A percentile compares a stretch with the other conserved stretches of the same genome.
Conservation (phyloP, 2,113 vertebrate species). For the Regulus satrapa region DNA sequence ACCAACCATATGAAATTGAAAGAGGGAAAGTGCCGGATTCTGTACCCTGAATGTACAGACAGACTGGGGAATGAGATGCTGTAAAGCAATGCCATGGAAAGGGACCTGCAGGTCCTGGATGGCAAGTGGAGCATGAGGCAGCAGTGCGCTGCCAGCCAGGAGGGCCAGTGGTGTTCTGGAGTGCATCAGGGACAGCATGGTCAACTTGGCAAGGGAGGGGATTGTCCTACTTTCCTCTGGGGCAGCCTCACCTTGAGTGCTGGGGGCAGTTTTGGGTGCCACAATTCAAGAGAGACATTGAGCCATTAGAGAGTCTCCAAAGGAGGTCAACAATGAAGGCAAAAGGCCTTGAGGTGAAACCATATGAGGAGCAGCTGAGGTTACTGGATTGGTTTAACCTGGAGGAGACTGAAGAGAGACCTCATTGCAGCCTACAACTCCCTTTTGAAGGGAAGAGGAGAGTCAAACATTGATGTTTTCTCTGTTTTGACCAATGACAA, state of each 20-base stretch:
- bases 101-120: rapidly evolving
- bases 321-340: not conserved
- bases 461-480: not conserved
- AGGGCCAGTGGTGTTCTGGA: not conserved
- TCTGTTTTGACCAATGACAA: not conserved
- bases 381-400: not conserved
- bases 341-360: not conserved
- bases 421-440: too few species aligned
- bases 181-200: rapidly evolving
- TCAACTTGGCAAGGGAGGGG: rapidly evolving
- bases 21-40: rapidly evolving
- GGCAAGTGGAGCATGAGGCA: not conserved
- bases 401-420: not conserved
- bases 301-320: not conserved
- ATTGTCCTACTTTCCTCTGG: not conserved
- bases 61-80: not conserved
- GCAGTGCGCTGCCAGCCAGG: not conserved
- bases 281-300: not conserved
- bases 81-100: not conserved
- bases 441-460: not conserved
- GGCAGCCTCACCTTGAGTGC: rapidly evolving
- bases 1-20: too few species aligned
- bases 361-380: rapidly evolving
- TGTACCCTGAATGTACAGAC: rapidly evolving
- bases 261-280: rapidly evolving